Base-by-base conservation (phyloP, 2,113 vertebrate genomes). In the Vireo altiloquus region DNA sequence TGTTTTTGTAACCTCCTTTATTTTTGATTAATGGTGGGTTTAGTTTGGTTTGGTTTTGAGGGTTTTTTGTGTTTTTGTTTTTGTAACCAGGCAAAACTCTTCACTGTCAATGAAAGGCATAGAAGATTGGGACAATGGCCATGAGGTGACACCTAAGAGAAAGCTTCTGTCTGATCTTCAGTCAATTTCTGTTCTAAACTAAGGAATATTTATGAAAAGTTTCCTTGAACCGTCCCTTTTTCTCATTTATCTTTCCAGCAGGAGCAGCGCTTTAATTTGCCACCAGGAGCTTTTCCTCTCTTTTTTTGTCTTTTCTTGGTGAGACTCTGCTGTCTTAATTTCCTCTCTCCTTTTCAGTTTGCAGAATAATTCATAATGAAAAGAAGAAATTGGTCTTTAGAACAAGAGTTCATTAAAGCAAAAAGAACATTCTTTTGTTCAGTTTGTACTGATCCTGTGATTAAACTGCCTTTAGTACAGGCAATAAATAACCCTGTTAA, bases 211-310 rank as follows among this genome's bases (percentile, higher is more conserved):
- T 71, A 61, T 91, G 61, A 89, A 42, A 75, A 46, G 53, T 46
- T 82, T 95, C 68, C 60, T 71, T 89, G n/a, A 87, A 61, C 31
- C 72, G 30, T 76, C 65, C 40, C 25, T 91, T 87, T 82, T 60
- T 82, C 82, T 87, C 70, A 49, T 95, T 92, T 92, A 52, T 78
- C 69, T 92, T 82, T 72, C n/a, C 70, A 92, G 66, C 75, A 82
- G 82, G 70, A 90, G 24, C 54, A 56, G 57, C 53, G 49, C 50
- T 94, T 92, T 90, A 76, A 92, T 94, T 95, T 95, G 46, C 46
- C 70, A 54, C 70, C 68, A 77, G 44, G 74, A 79, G 40, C 40
- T 91, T 91, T 82, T 84, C 56, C 37, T 75, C 33, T 75, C 27
- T 17, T 61, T 80, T 79, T 60, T 86, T 21, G 13, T 37, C 16